Evolutionary conservation across 2,888 invertebrate species (phyloP).

Genomic region (Eupeodes latifasciatus): DNA sequence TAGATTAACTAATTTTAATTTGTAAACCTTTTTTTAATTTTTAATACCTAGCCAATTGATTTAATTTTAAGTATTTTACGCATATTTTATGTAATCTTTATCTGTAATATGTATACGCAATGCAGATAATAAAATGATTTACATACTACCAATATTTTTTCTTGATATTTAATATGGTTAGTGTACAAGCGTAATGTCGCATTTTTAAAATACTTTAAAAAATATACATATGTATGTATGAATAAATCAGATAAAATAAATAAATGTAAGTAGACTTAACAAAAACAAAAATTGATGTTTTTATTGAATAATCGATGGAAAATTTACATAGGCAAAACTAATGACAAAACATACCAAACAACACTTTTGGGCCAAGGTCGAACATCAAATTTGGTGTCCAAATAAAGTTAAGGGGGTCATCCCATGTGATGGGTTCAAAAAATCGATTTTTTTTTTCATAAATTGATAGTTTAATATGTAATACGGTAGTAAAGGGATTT

Average conservation of each 20-base stretch:
- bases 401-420: no score
- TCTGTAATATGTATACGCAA: no score
- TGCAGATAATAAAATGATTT: background rate
- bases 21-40: background rate
- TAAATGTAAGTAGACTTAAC: slow-evolving; percentile 61
- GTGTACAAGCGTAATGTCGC: background rate
- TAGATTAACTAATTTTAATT: background rate
- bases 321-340: no score
- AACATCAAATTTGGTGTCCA: no score
- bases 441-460: no score
- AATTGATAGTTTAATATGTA: no score
- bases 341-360: no score
- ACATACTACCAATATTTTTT: background rate
- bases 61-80: background rate
- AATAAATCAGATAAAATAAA: slow-evolving; percentile 37
- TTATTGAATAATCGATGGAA: background rate
- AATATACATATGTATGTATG: slow-evolving; percentile 28
- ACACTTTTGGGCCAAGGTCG: no score
- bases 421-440: no score
- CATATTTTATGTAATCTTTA: background rate
- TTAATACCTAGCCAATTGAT: slow-evolving; percentile 15
- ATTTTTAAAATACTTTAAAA: slow-evolving; percentile 37
- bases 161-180: slow-evolving; percentile 20
- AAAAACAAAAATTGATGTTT: slow-evolving; percentile 15
- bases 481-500: no score